Evolutionary conservation across 1,140 invertebrate species (phyloP), one percentile per base, ranked within the genome.

Genomic region (Teleopsis dalmanni): DNA sequence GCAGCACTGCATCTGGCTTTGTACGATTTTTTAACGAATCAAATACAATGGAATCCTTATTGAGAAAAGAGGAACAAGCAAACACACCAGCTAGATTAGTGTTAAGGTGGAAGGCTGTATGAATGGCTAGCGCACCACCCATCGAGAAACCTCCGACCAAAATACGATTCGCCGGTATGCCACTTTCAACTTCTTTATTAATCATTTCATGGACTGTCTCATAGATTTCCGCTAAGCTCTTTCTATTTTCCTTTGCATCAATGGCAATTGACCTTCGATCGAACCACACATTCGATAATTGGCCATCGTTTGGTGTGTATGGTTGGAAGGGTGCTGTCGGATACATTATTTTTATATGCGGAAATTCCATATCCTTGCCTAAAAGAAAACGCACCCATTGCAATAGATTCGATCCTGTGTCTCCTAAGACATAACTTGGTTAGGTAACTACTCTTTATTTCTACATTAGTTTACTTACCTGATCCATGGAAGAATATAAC

Each of bases 141-240:
- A 87, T 87, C 27, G 85, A 87, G 62, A 87, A 86, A 7, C 85
- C 85, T 64, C 81, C 81, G 41, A 87, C 65, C 48, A 85, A 72
- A 52, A 87, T 87, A 60, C 79, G 75, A 47, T 77, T 76, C 11
- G 72, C 57, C 2, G 81, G 77, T 54, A 86, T 81, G 4, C 83
- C 83, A 47, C 56, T 55, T 16, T 75, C 65, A 38, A 82, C 71
- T 75, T 87, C 83, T 33, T 75, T 65, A 48, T 81, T 71, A 10
- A 87, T 81, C 2, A 85, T 64, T 49, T 78, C 62, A 35, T 74
- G 76, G 5, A 84, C 68, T 48, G 72, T 68, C 11, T 70, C 57
- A 53, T 78, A 78, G 16, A 81, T 81, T 42, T 67, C 59, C 18
- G 77, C 67, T 41, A 87, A 54, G 7, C 82, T 83, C 34, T 79